These are phyloP conservation scores for Cynodonichthys magdalenae DNA, from an alignment of 2,797 vertebrate genomes.

Conservation along the genomic window DNA sequence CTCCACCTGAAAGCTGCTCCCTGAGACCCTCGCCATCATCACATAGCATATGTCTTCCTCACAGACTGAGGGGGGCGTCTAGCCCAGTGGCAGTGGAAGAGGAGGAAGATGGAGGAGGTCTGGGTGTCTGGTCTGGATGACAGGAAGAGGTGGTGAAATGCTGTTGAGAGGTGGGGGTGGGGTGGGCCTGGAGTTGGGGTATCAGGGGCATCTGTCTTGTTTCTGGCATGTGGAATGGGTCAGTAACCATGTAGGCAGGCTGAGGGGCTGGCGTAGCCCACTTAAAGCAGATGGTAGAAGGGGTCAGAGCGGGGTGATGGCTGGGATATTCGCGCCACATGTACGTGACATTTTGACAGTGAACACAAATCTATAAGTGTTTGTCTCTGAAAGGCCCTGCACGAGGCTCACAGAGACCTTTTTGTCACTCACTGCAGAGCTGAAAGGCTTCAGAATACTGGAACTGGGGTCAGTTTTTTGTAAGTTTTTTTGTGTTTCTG, in stretches of 20 bases:
- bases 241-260: constrained; percentile 57
- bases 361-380: constrained; percentile 50
- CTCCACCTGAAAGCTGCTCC: constrained; percentile 30
- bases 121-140: constrained; percentile 49
- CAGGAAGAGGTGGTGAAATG: constrained; percentile 52
- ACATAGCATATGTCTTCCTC: constrained; percentile 45
- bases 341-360: constrained; percentile 65
- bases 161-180: constrained; percentile 22
- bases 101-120: constrained; percentile 54
- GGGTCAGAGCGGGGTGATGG: constrained; percentile 59
- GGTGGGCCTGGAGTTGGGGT: constrained; percentile 39
- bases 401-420: constrained; percentile 11
- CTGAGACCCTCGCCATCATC: constrained; percentile 37
- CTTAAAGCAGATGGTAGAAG: constrained; percentile 67
- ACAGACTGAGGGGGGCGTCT: constrained; percentile 27
- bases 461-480: not conserved
- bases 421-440: not conserved
- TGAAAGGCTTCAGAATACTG: not conserved
- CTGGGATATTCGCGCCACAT: constrained; percentile 66
- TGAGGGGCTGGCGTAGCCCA: constrained; percentile 54
- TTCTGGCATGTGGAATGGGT: constrained; percentile 74
- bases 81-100: constrained; percentile 35
- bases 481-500: not conserved
- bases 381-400: constrained; percentile 22
- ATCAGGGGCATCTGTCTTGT: constrained; percentile 74